These are phyloP conservation scores for Embidobia sp. DNA, from an alignment of 2,888 invertebrate species.

Conservation along the genomic window DNA sequence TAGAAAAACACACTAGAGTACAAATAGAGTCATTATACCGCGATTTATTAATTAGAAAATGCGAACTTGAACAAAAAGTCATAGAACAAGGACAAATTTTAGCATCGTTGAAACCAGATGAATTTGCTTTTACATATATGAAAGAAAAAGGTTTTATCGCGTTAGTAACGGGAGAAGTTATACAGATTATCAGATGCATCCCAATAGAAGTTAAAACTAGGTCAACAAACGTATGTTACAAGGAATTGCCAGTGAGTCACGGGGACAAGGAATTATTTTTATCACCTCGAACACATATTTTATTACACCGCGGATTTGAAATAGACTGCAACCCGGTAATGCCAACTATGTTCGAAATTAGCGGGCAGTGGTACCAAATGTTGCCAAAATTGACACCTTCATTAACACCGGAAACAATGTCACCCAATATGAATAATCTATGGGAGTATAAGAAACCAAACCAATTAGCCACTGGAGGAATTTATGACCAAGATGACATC, in stretches of 20 bases:
- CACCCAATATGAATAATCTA: no score
- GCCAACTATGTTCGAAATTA: no score
- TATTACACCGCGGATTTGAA: not conserved
- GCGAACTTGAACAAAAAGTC: constrained; percentile 8
- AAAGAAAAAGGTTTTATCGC: not conserved
- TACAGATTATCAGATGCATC: constrained; percentile 5
- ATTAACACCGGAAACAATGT: no score
- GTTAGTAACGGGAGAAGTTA: not conserved
- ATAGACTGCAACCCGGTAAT: no score
- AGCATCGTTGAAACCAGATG: not conserved
- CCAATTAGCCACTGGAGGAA: no score
- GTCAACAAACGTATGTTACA: no score
- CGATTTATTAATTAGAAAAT: not conserved
- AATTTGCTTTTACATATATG: constrained; percentile 1
- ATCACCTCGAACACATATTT: no score
- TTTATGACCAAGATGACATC: no score
- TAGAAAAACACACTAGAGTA: not conserved
- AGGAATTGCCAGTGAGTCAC: no score
- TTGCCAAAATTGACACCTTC: no score
- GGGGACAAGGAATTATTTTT: no score
- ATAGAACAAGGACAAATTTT: not conserved
- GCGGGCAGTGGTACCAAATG: not conserved
- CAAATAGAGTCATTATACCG: not conserved
- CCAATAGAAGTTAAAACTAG: not conserved
- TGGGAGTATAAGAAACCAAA: no score